Conservation (phyloP, 2,888 invertebrate genomes). For the Pterobdella sp. region DNA sequence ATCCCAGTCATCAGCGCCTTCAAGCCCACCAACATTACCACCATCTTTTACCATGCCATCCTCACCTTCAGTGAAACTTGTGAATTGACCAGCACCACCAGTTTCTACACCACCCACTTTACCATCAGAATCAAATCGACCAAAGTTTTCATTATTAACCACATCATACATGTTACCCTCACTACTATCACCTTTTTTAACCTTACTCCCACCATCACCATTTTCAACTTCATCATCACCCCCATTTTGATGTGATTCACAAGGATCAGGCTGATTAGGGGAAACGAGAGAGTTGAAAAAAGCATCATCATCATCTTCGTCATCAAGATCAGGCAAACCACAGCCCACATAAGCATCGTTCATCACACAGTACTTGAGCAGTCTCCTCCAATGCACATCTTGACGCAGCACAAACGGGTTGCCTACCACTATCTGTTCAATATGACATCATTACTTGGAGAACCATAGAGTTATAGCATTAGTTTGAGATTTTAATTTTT, state of each 20-base stretch:
- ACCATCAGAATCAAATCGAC: neutral
- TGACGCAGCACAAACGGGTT: constrained; percentile 61
- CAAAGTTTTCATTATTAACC: neutral
- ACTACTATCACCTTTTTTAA: neutral
- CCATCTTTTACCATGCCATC: neutral
- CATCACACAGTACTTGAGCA: constrained; percentile 44
- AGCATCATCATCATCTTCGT: constrained; percentile 4
- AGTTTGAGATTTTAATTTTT: too few species aligned
- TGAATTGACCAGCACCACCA: neutral
- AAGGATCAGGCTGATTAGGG: neutral
- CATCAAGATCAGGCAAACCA: constrained; percentile 45
- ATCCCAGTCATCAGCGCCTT: neutral
- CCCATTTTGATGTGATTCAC: neutral
- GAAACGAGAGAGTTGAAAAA: neutral
- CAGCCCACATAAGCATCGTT: constrained; percentile 47
- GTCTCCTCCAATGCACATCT: constrained; percentile 45
- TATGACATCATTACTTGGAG: neutral
- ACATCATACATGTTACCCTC: neutral
- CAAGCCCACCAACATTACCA: constrained; percentile 1
- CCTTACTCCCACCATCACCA: constrained; percentile 2
- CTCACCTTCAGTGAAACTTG: neutral
- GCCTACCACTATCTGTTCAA: constrained; percentile 60
- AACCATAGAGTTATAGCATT: neutral
- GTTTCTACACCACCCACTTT: neutral
- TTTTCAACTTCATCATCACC: constrained; percentile 14